Conservation (phyloP, 2,113 vertebrate species). For the Dasyurus viverrinus region DNA sequence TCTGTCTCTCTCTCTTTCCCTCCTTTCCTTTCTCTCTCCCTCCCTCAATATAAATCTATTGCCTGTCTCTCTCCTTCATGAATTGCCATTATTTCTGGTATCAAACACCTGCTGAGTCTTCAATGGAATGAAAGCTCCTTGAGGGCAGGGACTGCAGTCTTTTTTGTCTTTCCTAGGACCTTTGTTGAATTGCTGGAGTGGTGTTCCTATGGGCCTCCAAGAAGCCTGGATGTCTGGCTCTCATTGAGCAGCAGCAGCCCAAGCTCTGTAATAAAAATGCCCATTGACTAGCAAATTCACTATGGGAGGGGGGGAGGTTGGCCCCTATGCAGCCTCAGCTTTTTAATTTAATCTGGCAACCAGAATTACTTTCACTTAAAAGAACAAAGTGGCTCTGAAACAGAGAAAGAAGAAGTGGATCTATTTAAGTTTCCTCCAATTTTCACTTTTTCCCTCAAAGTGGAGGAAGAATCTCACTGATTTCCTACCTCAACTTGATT, state of each 20-base stretch:
- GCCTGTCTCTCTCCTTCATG: neutral
- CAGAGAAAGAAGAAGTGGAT: slow-evolving; percentile 67
- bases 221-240: neutral
- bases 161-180: neutral
- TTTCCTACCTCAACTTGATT: neutral
- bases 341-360: neutral
- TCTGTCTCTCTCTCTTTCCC: neutral
- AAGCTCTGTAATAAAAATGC: neutral
- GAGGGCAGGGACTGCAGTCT: neutral
- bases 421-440: slow-evolving; percentile 60
- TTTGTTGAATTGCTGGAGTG: neutral
- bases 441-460: neutral
- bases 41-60: neutral
- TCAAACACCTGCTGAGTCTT: neutral
- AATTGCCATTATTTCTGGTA: neutral
- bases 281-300: neutral
- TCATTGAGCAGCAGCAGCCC: neutral
- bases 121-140: neutral
- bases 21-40: neutral
- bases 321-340: neutral
- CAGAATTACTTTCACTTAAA: slow-evolving; percentile 37
- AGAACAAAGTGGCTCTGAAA: slow-evolving; percentile 60
- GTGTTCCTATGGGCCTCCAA: neutral
- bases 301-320: rapidly evolving
- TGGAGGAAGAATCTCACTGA: neutral